Base-by-base conservation (phyloP, 1,140 invertebrate genomes). In the Subanguina moxae region DNA sequence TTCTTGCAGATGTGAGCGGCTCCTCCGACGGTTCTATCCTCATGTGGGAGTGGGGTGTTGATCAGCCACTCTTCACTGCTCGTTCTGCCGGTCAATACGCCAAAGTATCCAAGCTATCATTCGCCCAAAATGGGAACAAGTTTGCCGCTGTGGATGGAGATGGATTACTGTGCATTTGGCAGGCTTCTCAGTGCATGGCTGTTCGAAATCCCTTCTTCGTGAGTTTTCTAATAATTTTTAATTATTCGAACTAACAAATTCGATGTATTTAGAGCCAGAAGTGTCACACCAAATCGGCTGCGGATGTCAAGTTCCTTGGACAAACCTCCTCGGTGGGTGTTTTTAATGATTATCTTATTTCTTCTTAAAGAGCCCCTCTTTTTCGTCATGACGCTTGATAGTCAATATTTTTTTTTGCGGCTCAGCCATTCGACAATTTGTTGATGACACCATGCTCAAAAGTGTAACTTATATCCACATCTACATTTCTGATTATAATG, bases 1-100 rank as follows among this genome's bases (percentile, higher is more conserved):
- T 72, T 77, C 68, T 68, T 80, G 52, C 75, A 93, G 92, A 98
- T 86, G 84, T 97, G 74, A 95, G 92, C 62, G 95, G 95, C 64
- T 90, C 91, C 62, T 91, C 94, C 82, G 95, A 98, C 86, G 95
- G 95, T 13, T 95, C 93, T 1, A 94, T 98, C 5, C 89, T 91
- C 71, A 86, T 98, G 67, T 97, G 94, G 93, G 94, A 99, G 85
- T 98, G 94, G 93, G 91, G 91, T 23, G 93, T 96, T 83, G 87
- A 88, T 42, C 90, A 91, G 67, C 89, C 91, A 15, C 89, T 98
- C 9, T 90, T 92, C 76, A 90, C 90, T 45, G 90, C 93, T 5
- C 87, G 94, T 63, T 88, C 91, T 27, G 87, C 93, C 0, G 93
- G 93, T 25, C 89, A 90, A 7, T 92, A 90, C 83, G 94, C 94